A percentile compares a stretch with the other conserved stretches of the same genome.
phyloP scores from a whole-genome alignment of 2,113 vertebrate species.

The Paracanthobrama guichenoti region DNA sequence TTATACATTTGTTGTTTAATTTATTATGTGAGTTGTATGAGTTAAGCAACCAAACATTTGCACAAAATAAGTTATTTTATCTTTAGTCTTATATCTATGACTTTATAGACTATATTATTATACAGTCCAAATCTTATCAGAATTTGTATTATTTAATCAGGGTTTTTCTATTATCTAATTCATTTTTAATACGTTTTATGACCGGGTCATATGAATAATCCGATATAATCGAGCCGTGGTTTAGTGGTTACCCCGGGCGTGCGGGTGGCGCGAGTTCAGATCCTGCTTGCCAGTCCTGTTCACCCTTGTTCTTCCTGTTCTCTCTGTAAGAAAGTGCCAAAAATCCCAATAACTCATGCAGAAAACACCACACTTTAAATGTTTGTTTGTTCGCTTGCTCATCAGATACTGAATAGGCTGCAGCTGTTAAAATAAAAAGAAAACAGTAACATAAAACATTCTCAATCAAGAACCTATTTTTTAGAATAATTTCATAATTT shows the following conservation, averaged over 20 bases:
- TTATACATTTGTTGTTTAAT: neutral
- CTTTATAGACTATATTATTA: too few species aligned
- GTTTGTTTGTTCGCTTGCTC: neutral
- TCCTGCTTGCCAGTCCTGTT: neutral
- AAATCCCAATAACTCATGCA: neutral
- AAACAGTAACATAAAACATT: conserved; percentile 58
- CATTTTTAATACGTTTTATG: neutral
- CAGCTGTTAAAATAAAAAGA: neutral
- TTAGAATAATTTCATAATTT: conserved; percentile 41
- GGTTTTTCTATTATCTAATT: neutral
- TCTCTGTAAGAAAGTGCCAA: neutral
- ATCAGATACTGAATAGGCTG: neutral
- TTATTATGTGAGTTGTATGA: neutral
- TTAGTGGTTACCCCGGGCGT: neutral
- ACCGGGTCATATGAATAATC: neutral
- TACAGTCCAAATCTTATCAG: neutral
- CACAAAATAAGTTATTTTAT: neutral
- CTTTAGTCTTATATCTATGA: neutral
- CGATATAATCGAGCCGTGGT: neutral
- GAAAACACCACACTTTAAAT: neutral
- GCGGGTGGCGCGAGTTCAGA: neutral
- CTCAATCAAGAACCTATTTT: conserved; percentile 50
- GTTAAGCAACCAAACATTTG: neutral
- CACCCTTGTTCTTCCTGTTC: neutral
- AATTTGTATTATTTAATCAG: neutral